Percentiles rank a stretch among this genome's conserved stretches.
These are phyloP conservation scores for Microtus oregoni DNA, from an alignment of 2,113 vertebrate species.

Conservation along the genomic window DNA sequence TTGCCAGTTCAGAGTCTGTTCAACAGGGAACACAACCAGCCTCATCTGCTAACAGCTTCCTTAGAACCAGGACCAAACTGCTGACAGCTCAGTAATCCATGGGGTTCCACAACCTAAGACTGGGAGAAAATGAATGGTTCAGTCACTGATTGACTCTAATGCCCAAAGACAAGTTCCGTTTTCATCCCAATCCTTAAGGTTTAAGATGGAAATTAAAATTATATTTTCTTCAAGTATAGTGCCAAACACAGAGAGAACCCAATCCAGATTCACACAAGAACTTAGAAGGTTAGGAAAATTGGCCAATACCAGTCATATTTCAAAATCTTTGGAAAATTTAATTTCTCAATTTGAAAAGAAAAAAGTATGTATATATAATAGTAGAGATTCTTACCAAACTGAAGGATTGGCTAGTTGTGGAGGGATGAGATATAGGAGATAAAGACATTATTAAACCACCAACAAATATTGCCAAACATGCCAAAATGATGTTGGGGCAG, in stretches of 20 bases:
- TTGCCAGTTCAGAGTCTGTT: not conserved
- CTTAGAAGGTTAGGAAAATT: not conserved
- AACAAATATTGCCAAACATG: conserved; percentile 16
- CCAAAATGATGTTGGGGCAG: not conserved
- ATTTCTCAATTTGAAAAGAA: not conserved
- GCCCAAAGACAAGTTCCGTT: not conserved
- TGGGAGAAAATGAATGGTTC: not conserved
- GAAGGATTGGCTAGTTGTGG: not conserved
- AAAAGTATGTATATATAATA: not conserved
- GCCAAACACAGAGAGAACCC: not conserved
- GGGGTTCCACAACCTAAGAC: not conserved
- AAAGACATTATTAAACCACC: not conserved
- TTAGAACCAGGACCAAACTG: not conserved
- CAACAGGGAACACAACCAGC: not conserved
- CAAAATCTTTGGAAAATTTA: not conserved
- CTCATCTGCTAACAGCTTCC: not conserved
- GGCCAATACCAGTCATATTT: not conserved
- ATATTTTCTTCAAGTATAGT: not conserved
- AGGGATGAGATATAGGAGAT: not conserved
- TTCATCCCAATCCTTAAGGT: not conserved
- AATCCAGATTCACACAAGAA: not conserved
- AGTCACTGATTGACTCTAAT: not conserved
- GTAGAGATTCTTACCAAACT: not conserved
- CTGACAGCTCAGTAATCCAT: not conserved
- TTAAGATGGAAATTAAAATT: conserved; percentile 5